These are phyloP conservation scores for Andricus curvator DNA, from an alignment of 2,888 invertebrate genomes.

Conservation along the genomic window DNA sequence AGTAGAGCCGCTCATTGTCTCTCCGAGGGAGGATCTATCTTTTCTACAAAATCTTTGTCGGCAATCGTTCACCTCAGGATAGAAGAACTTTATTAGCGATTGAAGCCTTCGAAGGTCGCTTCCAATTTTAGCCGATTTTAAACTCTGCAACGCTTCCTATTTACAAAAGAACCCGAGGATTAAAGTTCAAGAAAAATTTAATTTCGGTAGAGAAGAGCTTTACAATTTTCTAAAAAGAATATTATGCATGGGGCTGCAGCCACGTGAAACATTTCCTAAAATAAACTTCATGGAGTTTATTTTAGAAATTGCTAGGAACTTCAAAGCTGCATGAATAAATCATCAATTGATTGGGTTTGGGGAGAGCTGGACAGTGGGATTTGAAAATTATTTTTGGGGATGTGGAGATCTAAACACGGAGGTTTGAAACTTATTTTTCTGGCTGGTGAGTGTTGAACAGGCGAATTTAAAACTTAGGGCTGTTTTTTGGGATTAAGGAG, in stretches of 20 bases:
- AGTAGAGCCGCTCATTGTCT: slow-evolving; percentile 39
- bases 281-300: no score
- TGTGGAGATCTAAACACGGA: no score
- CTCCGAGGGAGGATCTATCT: slow-evolving; percentile 43
- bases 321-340: no score
- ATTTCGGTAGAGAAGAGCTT: slow-evolving; percentile 1
- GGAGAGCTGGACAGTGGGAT: no score
- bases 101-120: slow-evolving; percentile 7
- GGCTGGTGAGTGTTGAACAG: no score
- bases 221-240: neutral
- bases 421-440: no score
- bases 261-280: no score
- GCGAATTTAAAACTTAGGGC: no score
- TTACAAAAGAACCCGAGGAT: slow-evolving; percentile 13
- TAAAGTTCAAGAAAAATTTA: slow-evolving; percentile 16
- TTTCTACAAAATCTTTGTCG: slow-evolving; percentile 42
- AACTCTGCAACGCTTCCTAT: neutral
- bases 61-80: slow-evolving; percentile 24
- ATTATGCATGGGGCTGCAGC: neutral
- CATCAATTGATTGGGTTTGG: no score
- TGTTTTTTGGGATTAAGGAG: no score
- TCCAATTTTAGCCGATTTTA: slow-evolving; percentile 23
- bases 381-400: no score
- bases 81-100: slow-evolving; percentile 37
- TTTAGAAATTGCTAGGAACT: no score